Evolutionary conservation across 2,113 vertebrate genomes (phyloP).

Genomic region (Australoheros scitulus): DNA sequence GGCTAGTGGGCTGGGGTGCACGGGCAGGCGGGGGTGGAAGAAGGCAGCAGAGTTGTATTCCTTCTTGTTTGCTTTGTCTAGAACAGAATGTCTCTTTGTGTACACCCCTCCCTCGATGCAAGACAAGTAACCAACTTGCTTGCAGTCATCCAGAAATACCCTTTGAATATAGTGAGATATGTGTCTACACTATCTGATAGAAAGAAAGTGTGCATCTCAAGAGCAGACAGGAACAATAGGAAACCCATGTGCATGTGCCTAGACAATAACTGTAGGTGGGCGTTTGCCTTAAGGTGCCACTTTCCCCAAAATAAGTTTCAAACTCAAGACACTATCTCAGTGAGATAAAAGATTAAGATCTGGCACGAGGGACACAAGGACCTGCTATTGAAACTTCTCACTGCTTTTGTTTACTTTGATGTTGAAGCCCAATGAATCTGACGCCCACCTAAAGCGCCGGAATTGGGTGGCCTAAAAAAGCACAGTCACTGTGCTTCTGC

Average conservation of each 20-base stretch:
- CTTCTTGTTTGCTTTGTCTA: slow-evolving; percentile 65
- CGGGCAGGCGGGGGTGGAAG: slow-evolving; percentile 65
- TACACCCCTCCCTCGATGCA: slow-evolving; percentile 44
- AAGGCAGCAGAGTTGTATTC: slow-evolving; percentile 54
- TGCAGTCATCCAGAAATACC: slow-evolving; percentile 28
- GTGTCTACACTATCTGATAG: not conserved
- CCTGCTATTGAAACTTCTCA: slow-evolving; percentile 24
- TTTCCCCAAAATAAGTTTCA: not conserved
- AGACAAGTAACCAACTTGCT: slow-evolving; percentile 41
- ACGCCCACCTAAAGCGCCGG: slow-evolving; percentile 32
- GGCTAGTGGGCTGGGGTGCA: slow-evolving; percentile 56
- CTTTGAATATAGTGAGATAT: not conserved
- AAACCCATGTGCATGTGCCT: not conserved
- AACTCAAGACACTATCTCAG: not conserved
- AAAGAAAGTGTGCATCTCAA: not conserved
- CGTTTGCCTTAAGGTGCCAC: not conserved
- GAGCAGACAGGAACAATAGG: slow-evolving; percentile 18
- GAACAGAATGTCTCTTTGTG: slow-evolving; percentile 69
- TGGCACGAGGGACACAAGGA: not conserved
- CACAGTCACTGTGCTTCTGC: slow-evolving; percentile 20
- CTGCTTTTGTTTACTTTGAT: slow-evolving; percentile 37
- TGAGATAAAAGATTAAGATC: not conserved
- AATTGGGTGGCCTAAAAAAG: slow-evolving; percentile 34
- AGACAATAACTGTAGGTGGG: not conserved
- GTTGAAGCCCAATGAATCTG: slow-evolving; percentile 23